These are phyloP conservation scores for Dione juno DNA, from an alignment of 2,888 invertebrate genomes.

Conservation along the genomic window DNA sequence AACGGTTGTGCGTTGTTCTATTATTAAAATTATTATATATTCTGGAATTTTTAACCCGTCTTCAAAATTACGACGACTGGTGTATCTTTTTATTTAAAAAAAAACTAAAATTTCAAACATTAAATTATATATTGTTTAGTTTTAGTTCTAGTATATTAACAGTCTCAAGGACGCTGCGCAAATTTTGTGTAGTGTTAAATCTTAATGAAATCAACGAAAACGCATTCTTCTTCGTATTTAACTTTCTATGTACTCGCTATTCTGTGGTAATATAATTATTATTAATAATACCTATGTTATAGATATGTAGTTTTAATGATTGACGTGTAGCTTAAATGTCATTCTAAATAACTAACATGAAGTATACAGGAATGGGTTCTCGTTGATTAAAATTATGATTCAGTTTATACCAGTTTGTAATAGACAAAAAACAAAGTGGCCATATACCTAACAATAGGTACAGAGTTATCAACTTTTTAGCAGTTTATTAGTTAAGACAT, in stretches of 20 bases:
- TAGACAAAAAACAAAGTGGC: constrained; percentile 51
- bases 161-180: constrained; percentile 11
- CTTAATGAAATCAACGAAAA: constrained; percentile 41
- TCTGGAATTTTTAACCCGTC: constrained; percentile 71
- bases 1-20: constrained; percentile 75
- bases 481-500: constrained; percentile 71
- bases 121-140: constrained; percentile 1
- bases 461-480: constrained; percentile 58
- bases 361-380: constrained; percentile 18
- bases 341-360: constrained; percentile 9
- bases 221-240: constrained; percentile 48
- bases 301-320: constrained; percentile 16
- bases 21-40: constrained; percentile 56
- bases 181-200: constrained; percentile 21
- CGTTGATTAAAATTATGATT: constrained; percentile 18
- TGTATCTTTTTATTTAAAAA: constrained; percentile 23
- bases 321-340: constrained; percentile 48
- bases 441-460: constrained; percentile 67
- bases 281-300: constrained; percentile 38
- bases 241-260: constrained; percentile 59
- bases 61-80: constrained; percentile 71
- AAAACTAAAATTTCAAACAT: neutral
- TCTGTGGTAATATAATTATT: constrained; percentile 60
- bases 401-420: constrained; percentile 17
- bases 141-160: constrained; percentile 4